Percentiles rank a stretch among this genome's conserved stretches.
These are phyloP conservation scores for Rallus crepitans DNA, from an alignment of 2,797 vertebrate genomes.

Conservation along the genomic window DNA sequence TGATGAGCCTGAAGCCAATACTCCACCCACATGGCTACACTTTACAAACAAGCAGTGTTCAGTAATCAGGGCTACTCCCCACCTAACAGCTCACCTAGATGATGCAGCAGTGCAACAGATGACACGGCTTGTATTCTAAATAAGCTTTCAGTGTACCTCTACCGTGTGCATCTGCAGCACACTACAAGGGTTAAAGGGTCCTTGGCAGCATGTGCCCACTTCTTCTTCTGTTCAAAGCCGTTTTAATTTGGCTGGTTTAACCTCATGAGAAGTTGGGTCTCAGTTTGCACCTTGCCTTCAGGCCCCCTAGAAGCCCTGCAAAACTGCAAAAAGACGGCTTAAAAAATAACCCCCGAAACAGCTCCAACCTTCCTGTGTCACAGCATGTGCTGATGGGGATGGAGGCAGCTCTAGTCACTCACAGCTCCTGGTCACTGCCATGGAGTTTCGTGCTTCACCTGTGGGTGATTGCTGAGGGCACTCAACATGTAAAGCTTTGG, in stretches of 20 bases:
- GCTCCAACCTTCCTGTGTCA: not conserved
- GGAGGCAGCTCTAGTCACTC: not conserved
- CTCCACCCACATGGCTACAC: not conserved
- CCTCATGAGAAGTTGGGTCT: not conserved
- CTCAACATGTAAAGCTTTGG: not conserved
- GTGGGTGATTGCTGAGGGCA: fast-evolving
- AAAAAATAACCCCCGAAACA: not conserved
- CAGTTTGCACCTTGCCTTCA: not conserved
- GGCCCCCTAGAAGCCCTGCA: not conserved
- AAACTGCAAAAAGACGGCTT: not conserved
- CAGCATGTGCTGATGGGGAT: not conserved
- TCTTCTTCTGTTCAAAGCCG: not conserved
- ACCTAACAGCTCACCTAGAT: not conserved
- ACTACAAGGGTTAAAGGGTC: not conserved
- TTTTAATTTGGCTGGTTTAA: not conserved
- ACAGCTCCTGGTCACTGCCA: not conserved
- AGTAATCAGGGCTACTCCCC: not conserved
- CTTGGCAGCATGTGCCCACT: not conserved
- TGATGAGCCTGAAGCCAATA: not conserved
- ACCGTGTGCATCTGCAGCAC: not conserved
- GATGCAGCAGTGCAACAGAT: not conserved
- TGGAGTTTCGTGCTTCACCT: not conserved
- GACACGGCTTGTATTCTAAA: not conserved
- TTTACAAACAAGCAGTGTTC: not conserved
- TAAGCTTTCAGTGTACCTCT: not conserved